These are phyloP conservation scores for Prionailurus bengalensis DNA, from an alignment of 2,113 vertebrate species.

Conservation along the genomic window DNA sequence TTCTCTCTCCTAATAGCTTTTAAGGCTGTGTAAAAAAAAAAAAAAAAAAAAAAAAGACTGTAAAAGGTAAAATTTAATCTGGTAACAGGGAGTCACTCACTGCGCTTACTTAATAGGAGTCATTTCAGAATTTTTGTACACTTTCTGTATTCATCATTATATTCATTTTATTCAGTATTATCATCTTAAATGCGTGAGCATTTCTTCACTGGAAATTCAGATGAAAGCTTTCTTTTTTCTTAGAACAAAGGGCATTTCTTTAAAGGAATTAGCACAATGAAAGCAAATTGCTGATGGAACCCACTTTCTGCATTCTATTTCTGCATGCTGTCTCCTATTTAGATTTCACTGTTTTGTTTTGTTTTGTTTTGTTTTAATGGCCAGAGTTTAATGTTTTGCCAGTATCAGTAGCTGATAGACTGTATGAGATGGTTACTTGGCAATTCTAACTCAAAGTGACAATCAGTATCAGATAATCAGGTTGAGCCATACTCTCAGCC, in stretches of 20 bases:
- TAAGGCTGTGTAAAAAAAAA: background rate
- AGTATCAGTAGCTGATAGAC: background rate
- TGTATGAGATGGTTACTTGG: background rate
- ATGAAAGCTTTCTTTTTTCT: conserved; percentile 18
- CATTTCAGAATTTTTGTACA: background rate
- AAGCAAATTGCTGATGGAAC: background rate
- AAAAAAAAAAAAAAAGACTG: background rate
- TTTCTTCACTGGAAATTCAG: conserved; percentile 18
- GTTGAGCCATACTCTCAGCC: background rate
- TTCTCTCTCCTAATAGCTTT: background rate
- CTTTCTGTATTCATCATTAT: background rate
- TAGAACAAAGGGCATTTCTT: conserved; percentile 25
- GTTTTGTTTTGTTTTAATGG: no score
- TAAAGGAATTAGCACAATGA: background rate
- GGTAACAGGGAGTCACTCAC: background rate
- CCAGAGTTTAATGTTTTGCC: background rate
- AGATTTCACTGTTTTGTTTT: background rate
- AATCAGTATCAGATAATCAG: background rate
- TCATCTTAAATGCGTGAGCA: background rate
- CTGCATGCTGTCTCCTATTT: background rate
- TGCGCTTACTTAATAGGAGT: background rate
- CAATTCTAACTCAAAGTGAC: background rate
- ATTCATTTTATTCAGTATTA: background rate
- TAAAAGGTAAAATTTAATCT: background rate
- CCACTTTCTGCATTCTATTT: background rate